phyloP scores from a whole-genome alignment of 2,797 vertebrate species.

The Argentina silus region DNA sequence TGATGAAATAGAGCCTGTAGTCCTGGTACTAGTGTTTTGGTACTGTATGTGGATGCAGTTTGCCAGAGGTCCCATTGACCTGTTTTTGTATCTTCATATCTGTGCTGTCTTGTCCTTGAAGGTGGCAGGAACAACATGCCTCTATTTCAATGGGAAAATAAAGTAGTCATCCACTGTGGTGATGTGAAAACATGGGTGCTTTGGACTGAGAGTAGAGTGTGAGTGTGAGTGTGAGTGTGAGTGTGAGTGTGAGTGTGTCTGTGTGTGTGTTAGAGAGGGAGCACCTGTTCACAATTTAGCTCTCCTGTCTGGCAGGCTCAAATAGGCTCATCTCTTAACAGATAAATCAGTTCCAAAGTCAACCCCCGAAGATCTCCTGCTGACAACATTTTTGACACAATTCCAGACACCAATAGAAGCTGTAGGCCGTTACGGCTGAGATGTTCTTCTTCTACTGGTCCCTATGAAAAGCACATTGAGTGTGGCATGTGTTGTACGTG shows the following conservation, averaged over 20 bases:
- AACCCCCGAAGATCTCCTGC: constrained; percentile 38
- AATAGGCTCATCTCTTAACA: constrained; percentile 32
- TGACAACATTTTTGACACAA: constrained; percentile 44
- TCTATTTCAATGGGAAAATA: constrained; percentile 21
- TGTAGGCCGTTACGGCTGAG: constrained; percentile 30
- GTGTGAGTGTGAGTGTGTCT: not conserved
- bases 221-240: not conserved
- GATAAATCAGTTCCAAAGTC: constrained; percentile 51
- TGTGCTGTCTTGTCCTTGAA: constrained; percentile 13
- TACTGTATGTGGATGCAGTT: no score
- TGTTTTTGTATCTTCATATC: constrained; percentile 31
- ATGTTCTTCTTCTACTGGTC: constrained; percentile 35
- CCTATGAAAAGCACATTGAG: constrained; percentile 56
- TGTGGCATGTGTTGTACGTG: constrained; percentile 9
- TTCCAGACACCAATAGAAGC: constrained; percentile 33
- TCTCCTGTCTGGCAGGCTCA: constrained; percentile 40
- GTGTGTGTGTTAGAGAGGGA: not conserved
- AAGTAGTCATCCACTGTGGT: constrained; percentile 10
- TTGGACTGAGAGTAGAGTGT: no score
- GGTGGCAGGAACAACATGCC: constrained; percentile 24
- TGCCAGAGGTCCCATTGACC: constrained; percentile 25
- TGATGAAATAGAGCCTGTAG: no score
- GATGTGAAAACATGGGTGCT: no score
- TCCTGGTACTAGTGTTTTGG: no score
- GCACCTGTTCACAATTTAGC: constrained; percentile 57